Conservation (phyloP, 2,888 invertebrate species). For the Drosophila paracracens region DNA sequence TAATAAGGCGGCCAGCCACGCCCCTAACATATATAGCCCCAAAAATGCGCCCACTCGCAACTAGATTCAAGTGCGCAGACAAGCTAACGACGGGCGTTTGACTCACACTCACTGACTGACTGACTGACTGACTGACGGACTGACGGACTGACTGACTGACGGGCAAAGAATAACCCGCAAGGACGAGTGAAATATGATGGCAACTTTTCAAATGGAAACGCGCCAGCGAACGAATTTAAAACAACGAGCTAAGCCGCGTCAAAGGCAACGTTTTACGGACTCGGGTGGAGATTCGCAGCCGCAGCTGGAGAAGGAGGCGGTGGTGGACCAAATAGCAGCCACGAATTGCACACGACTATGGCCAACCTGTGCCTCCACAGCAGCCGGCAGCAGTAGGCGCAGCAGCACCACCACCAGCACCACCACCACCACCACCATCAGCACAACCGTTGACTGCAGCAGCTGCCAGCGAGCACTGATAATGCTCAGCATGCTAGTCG, state of each 20-base stretch:
- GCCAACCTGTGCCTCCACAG: constrained; percentile 47
- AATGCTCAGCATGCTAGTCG: constrained; percentile 82
- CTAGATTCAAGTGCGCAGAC: constrained; percentile 39
- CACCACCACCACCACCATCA: constrained; percentile 7
- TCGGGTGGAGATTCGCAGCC: constrained; percentile 3
- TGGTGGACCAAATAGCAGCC: constrained; percentile 19
- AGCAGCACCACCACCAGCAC: constrained; percentile 8
- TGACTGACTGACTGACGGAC: background rate
- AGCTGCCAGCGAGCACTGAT: constrained; percentile 64
- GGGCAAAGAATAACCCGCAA: constrained; percentile 23
- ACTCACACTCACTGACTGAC: constrained; percentile 18
- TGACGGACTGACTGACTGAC: constrained; percentile 17
- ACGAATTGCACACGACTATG: constrained; percentile 58
- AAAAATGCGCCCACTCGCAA: constrained; percentile 43
- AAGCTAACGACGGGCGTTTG: constrained; percentile 5
- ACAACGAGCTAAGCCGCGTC: constrained; percentile 53
- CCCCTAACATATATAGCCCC: constrained; percentile 55
- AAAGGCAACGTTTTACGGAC: constrained; percentile 36
- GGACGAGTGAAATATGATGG: constrained; percentile 79
- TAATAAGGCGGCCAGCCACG: constrained; percentile 75
- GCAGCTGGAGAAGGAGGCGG: background rate
- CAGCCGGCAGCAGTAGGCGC: constrained; percentile 8
- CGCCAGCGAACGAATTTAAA: constrained; percentile 79
- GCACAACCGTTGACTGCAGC: constrained; percentile 39
- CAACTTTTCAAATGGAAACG: constrained; percentile 82